Evolutionary conservation across 2,888 invertebrate genomes (phyloP).

Genomic region (Xiphydria camelus): DNA sequence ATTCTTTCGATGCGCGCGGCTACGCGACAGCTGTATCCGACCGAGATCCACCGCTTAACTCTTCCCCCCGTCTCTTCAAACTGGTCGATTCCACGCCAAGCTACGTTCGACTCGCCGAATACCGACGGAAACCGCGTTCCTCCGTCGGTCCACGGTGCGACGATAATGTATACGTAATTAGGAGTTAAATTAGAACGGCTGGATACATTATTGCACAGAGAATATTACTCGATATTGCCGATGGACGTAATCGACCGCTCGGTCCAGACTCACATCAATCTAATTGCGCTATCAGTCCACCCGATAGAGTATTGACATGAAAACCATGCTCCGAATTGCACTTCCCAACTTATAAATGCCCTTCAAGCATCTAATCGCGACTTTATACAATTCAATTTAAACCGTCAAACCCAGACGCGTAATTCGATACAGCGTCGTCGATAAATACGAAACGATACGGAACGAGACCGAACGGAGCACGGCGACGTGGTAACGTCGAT

Average conservation of each 20-base stretch:
- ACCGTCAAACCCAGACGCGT: constrained; percentile 9
- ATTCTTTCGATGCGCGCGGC: no score
- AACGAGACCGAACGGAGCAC: constrained; percentile 13
- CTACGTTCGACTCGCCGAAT: no score
- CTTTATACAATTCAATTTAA: constrained; percentile 22
- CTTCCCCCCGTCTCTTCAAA: no score
- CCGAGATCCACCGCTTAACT: constrained; percentile 9
- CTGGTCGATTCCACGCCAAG: no score
- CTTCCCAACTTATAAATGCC: constrained; percentile 42
- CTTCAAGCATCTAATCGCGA: constrained; percentile 15
- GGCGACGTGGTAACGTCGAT: constrained; percentile 27
- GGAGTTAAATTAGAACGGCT: constrained; percentile 13
- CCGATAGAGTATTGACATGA: constrained; percentile 13
- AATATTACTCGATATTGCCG: constrained; percentile 18
- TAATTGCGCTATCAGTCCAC: constrained; percentile 20
- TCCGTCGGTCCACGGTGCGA: no score
- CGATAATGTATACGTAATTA: no score
- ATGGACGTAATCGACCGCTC: constrained; percentile 12
- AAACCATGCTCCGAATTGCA: constrained; percentile 39
- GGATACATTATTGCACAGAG: constrained; percentile 31
- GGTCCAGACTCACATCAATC: constrained; percentile 1
- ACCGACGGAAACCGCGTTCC: no score
- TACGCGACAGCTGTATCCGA: no score
- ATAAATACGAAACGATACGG: neutral
- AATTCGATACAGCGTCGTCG: constrained; percentile 7